phyloP scores from a whole-genome alignment of 1,140 invertebrate genomes.

The Drosophila santomea region DNA sequence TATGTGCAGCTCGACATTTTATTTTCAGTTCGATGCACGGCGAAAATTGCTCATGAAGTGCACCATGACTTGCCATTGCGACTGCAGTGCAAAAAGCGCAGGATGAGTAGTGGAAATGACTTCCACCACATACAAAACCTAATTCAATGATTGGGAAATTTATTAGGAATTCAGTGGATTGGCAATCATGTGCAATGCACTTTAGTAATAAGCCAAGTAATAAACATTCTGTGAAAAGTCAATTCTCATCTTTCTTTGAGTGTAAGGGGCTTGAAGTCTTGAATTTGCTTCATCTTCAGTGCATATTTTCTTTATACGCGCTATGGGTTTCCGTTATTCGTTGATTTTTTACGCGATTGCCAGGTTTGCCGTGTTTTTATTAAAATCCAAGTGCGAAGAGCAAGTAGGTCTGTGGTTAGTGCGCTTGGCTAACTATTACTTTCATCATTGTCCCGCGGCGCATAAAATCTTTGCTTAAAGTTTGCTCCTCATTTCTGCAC shows the following conservation, averaged over 20 bases:
- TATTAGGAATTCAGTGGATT: too few species aligned
- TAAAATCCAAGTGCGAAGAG: slow-evolving; percentile 44
- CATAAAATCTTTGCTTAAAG: slow-evolving; percentile 58
- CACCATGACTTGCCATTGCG: slow-evolving; percentile 66
- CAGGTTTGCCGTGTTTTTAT: slow-evolving; percentile 54
- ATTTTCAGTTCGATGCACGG: slow-evolving; percentile 79
- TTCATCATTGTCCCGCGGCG: slow-evolving; percentile 50
- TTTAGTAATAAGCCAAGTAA: too few species aligned
- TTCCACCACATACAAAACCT: too few species aligned
- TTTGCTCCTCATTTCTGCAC: slow-evolving; percentile 5
- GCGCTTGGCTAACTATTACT: slow-evolving; percentile 63
- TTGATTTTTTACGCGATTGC: slow-evolving; percentile 50
- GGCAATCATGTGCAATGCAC: too few species aligned
- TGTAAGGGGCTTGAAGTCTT: background rate
- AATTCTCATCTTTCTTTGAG: too few species aligned
- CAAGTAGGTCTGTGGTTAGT: slow-evolving; percentile 8
- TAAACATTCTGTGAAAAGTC: too few species aligned
- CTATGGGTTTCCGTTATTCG: slow-evolving; percentile 17
- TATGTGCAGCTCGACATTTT: slow-evolving; percentile 75
- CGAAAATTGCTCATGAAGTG: slow-evolving; percentile 76
- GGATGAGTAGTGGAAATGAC: too few species aligned
- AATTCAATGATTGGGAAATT: too few species aligned
- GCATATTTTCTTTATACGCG: slow-evolving; percentile 30
- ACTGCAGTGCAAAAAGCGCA: slow-evolving; percentile 40
- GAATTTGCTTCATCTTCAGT: slow-evolving; percentile 35